A percentile compares a stretch with the other conserved stretches of the same genome.
These are phyloP conservation scores for Pseudonaja textilis DNA, from an alignment of 2,113 vertebrate genomes.

Conservation along the genomic window DNA sequence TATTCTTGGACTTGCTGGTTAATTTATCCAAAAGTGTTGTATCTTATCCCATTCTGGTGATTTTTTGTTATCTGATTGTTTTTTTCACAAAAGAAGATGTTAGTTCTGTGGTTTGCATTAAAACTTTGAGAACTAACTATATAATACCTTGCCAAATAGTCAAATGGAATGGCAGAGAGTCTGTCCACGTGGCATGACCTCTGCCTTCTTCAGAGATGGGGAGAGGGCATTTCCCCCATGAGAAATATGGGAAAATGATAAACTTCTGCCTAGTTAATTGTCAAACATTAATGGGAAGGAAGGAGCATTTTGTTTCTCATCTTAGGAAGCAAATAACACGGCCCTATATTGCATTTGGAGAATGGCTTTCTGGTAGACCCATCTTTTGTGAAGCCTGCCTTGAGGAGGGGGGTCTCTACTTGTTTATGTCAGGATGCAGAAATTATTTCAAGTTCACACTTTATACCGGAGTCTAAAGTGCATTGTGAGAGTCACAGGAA, in stretches of 20 bases:
- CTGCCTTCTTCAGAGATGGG: neutral
- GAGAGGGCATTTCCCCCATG: neutral
- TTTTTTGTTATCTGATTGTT: neutral
- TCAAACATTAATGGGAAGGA: neutral
- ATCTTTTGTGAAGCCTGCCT: neutral
- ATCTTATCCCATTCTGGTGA: neutral
- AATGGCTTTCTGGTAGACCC: neutral
- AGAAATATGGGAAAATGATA: neutral
- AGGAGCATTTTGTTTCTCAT: neutral
- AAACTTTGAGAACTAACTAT: neutral
- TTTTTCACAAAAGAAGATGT: neutral
- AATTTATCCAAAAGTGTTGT: neutral
- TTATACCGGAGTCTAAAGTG: neutral
- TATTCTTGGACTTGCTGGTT: neutral
- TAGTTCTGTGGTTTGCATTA: neutral
- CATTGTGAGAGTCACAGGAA: neutral
- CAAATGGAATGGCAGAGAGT: neutral
- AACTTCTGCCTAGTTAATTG: neutral
- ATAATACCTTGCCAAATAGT: neutral
- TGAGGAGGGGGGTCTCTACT: neutral
- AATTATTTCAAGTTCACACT: neutral
- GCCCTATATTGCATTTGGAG: neutral
- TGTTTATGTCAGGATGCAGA: neutral
- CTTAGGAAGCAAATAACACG: neutral
- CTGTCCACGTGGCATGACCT: neutral